Conservation (phyloP, 2,888 invertebrate species). For the Brachyopa scutellaris region DNA sequence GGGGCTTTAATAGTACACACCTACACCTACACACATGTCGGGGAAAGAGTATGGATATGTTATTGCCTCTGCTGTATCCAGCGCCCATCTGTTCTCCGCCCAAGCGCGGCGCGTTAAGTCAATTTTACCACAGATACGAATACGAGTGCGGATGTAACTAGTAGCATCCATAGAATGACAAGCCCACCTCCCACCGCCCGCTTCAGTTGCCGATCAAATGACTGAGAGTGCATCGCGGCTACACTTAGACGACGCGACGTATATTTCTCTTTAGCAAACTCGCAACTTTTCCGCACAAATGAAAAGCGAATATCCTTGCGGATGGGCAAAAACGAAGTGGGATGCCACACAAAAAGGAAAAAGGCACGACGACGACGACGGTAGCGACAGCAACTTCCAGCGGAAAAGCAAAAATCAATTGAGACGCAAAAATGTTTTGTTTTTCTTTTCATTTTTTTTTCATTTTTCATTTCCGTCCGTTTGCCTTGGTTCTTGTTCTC, state of each 20-base stretch:
- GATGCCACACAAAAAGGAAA: background rate
- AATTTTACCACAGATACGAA: conserved; percentile 54
- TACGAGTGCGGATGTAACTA: conserved; percentile 12
- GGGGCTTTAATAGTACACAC: conserved; percentile 69
- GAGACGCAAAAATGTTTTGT: conserved; percentile 48
- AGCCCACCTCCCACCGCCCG: no score
- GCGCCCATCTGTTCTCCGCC: conserved; percentile 8
- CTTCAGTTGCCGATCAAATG: conserved; percentile 47
- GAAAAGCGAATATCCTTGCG: conserved; percentile 27
- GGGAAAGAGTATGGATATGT: conserved; percentile 12
- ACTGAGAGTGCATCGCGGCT: conserved; percentile 54
- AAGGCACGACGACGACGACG: background rate
- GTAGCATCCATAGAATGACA: conserved; percentile 37
- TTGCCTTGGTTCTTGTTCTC: conserved; percentile 28
- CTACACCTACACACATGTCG: conserved; percentile 67
- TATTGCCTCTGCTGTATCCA: conserved; percentile 33
- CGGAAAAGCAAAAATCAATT: conserved; percentile 68
- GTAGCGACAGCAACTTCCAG: conserved; percentile 30
- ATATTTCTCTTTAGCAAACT: conserved; percentile 51
- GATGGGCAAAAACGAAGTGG: background rate
- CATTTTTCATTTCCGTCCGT: no score
- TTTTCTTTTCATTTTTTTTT: conserved; percentile 7
- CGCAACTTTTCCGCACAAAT: conserved; percentile 48
- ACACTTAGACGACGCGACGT: conserved; percentile 20
- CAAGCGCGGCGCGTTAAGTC: conserved; percentile 40